Evolutionary conservation across 1,140 invertebrate genomes (phyloP), one percentile per base, ranked within the genome.

Genomic region (Drosophila suzukii): DNA sequence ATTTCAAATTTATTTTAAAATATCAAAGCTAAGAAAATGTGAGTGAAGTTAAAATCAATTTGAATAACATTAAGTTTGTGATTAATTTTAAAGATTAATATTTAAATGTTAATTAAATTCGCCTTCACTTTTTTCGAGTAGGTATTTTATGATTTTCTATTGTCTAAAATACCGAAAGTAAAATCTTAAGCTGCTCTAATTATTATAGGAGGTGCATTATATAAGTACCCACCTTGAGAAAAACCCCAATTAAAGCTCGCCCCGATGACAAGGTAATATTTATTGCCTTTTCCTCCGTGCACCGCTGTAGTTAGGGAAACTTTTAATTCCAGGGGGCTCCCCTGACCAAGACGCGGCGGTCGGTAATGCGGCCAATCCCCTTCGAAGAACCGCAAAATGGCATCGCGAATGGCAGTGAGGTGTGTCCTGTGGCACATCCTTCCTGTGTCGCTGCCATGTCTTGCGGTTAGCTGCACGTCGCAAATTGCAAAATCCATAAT

Each of bases 401-500:
- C 79, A 77, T 56, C 44, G 75, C 47, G 71, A 66, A 58, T 58
- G 72, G 55, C 73, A 51, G 56, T 61, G 73, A 84, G 81, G 76
- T 84, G 66, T 76, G 76, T 83, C 80, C 63, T 83, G 79, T 68
- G 74, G 79, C 62, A 58, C 50, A 66, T 73, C 70, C 74, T 73
- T 57, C 56, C 47, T 51, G 61, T 50, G 39, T 79, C 50, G 53
- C 66, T 55, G 58, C 50, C 66, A 60, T 79, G 75, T 70, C 81
- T 76, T 88, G 83, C 50, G 83, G 83, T 89, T 86, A 73, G 66
- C 83, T 77, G 67, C 79, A 88, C 81, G 79, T 81, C 76, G 76
- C 83, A 88, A 88, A 88, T 89, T 88, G 72, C 86, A 80, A 66
- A 88, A 88, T 89, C 83, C 84, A 88, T 88, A 88, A 88, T 88